phyloP scores from a whole-genome alignment of 2,113 vertebrate species.

The Phoxinus phoxinus region DNA sequence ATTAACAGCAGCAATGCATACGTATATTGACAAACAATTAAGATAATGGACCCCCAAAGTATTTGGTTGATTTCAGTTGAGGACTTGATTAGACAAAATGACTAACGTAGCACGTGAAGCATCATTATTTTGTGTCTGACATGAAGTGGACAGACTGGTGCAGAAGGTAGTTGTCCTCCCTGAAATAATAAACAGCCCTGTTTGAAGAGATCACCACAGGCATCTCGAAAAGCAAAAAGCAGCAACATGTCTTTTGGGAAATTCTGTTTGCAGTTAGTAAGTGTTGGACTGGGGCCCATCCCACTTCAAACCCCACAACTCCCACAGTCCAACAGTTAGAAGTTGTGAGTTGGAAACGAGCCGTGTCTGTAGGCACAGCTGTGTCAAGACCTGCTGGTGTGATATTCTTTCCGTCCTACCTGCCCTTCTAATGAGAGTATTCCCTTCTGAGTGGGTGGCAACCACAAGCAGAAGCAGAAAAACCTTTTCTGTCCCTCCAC shows the following conservation, averaged over 20 bases:
- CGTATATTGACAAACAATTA: background rate
- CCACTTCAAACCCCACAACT: slow-evolving; percentile 33
- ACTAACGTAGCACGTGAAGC: background rate
- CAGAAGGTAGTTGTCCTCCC: slow-evolving; percentile 23
- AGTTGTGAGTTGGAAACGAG: slow-evolving; percentile 40
- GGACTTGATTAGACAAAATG: background rate
- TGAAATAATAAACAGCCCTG: slow-evolving; percentile 21
- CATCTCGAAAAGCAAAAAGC: slow-evolving; percentile 27
- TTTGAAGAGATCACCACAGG: slow-evolving; percentile 30
- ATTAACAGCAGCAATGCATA: background rate
- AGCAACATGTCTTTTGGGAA: slow-evolving; percentile 42
- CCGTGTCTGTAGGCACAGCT: slow-evolving; percentile 35
- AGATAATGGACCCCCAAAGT: background rate
- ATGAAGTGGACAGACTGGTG: slow-evolving; percentile 21
- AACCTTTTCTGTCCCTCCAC: slow-evolving; percentile 25
- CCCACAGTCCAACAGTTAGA: slow-evolving; percentile 36
- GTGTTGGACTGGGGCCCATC: slow-evolving; percentile 10
- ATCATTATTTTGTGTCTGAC: slow-evolving; percentile 6
- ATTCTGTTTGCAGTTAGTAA: slow-evolving; percentile 39
- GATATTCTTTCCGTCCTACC: slow-evolving; percentile 34
- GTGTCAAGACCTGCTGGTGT: slow-evolving; percentile 34
- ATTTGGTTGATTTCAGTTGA: slow-evolving; percentile 5
- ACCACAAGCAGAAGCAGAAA: slow-evolving; percentile 48
- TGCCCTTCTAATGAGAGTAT: slow-evolving; percentile 45
- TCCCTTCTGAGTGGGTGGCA: slow-evolving; percentile 51